These are phyloP conservation scores for Pogonomyrmex barbatus DNA, from an alignment of 1,140 invertebrate species.

Conservation along the genomic window DNA sequence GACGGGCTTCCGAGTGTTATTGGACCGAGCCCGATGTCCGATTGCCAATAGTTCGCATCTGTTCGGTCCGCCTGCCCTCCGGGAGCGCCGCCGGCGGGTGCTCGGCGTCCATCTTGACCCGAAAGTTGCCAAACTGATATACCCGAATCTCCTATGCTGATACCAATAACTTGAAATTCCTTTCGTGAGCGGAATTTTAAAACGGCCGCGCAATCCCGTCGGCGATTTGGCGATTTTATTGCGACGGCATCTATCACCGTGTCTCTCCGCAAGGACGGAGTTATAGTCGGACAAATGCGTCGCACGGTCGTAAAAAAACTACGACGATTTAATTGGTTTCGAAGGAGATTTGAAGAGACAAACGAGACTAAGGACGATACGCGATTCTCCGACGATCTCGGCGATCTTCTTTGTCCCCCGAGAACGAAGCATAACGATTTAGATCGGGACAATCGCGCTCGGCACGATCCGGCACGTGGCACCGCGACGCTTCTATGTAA, in stretches of 20 bases:
- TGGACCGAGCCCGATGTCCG: slow-evolving; percentile 59
- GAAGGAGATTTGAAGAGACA: neutral
- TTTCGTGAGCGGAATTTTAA: slow-evolving; percentile 59
- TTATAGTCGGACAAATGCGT: neutral
- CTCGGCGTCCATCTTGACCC: slow-evolving; percentile 60
- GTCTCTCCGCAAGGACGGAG: slow-evolving; percentile 18
- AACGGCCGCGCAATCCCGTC: slow-evolving; percentile 40
- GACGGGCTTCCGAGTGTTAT: slow-evolving; percentile 45
- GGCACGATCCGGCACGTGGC: slow-evolving; percentile 72
- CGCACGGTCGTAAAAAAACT: neutral
- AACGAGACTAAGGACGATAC: neutral
- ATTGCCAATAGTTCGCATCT: slow-evolving; percentile 65
- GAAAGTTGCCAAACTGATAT: slow-evolving; percentile 62
- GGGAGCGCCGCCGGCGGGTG: slow-evolving; percentile 32
- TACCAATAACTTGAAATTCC: slow-evolving; percentile 64
- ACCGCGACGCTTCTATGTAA: slow-evolving; percentile 69
- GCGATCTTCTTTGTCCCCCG: neutral
- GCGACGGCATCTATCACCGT: slow-evolving; percentile 54
- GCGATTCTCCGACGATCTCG: neutral
- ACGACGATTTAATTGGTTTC: slow-evolving; percentile 44
- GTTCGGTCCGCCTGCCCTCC: slow-evolving; percentile 39
- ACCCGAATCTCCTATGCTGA: slow-evolving; percentile 62
- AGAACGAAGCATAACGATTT: slow-evolving; percentile 58
- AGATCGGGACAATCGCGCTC: slow-evolving; percentile 18
- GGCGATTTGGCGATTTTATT: slow-evolving; percentile 55